Percentiles rank a stretch among this genome's conserved stretches.
These are phyloP conservation scores for Aspidiotus rigidus DNA, from an alignment of 2,888 invertebrate genomes.

Conservation along the genomic window DNA sequence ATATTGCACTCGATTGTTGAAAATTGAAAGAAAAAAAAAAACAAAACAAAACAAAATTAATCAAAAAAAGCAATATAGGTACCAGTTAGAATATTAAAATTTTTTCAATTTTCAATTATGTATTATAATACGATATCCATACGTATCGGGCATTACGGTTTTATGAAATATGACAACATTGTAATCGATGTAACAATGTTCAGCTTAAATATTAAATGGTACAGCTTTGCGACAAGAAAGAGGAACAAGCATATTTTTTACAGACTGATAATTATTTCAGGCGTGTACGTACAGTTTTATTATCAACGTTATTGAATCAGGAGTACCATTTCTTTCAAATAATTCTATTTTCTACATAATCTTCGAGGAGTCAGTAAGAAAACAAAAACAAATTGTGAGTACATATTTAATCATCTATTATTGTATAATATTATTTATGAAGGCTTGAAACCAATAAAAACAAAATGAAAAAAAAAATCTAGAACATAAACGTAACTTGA, in stretches of 20 bases:
- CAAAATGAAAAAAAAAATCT: conserved; percentile 5
- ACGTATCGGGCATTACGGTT: no score
- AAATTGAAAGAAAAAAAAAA: background rate
- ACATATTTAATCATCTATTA: background rate
- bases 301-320: background rate
- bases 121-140: no score
- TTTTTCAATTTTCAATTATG: no score
- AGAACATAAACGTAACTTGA: conserved; percentile 21
- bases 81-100: no score
- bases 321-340: background rate
- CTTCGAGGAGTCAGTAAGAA: background rate
- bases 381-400: background rate
- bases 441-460: background rate
- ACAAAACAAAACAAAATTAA: no score
- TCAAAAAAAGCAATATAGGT: no score
- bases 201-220: no score
- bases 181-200: no score
- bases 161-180: no score
- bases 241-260: background rate
- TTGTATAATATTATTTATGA: background rate
- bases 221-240: background rate
- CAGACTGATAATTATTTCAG: background rate
- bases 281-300: conserved; percentile 2
- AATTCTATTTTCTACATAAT: background rate
- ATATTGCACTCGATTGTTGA: conserved; percentile 3